Conservation (phyloP, 2,797 vertebrate species). For the Taeniopygia guttata region DNA sequence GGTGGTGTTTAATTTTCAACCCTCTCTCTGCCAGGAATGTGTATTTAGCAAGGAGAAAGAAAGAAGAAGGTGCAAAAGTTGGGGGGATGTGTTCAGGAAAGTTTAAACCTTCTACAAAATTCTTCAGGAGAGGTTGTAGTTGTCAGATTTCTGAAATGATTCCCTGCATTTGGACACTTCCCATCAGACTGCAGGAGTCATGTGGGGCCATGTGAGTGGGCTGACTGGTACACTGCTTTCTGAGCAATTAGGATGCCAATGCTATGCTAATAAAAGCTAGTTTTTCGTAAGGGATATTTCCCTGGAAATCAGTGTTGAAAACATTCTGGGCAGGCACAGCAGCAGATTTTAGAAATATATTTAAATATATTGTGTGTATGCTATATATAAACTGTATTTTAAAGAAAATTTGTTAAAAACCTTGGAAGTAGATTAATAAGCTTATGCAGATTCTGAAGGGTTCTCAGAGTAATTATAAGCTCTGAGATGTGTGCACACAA, state of each 20-base stretch:
- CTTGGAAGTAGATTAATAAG: background rate
- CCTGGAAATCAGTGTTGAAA: background rate
- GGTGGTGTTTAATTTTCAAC: background rate
- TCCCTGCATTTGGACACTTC: background rate
- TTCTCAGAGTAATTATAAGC: background rate
- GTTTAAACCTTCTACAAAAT: background rate
- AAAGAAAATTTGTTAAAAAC: background rate
- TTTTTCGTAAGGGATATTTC: background rate
- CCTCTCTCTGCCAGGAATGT: background rate
- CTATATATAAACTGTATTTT: background rate
- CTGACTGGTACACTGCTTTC: background rate
- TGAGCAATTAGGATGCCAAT: background rate
- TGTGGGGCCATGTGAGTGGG: background rate
- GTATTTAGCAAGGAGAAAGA: background rate
- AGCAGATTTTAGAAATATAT: background rate
- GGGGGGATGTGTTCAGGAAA: background rate
- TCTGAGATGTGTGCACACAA: background rate
- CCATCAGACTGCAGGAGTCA: background rate
- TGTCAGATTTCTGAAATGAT: background rate
- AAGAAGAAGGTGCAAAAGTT: background rate
- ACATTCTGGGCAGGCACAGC: background rate
- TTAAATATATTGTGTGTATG: background rate
- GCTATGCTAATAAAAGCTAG: background rate
- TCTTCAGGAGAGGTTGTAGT: background rate
- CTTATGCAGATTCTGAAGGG: background rate